These are phyloP conservation scores for Parnassius glacialis DNA, from an alignment of 2,888 invertebrate species.

Conservation along the genomic window DNA sequence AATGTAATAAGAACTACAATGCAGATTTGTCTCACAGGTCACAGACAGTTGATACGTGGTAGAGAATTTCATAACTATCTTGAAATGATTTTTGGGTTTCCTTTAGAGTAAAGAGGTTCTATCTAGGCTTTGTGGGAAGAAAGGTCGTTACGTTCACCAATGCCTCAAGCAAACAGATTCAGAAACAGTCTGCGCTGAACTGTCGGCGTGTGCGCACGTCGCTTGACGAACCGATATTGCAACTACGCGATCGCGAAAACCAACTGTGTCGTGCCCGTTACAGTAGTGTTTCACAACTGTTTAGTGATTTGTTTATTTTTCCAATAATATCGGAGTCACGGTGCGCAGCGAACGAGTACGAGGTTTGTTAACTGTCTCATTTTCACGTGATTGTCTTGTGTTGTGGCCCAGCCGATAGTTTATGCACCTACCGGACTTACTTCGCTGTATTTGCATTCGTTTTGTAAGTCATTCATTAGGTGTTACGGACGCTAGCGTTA, in stretches of 20 bases:
- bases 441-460: slow-evolving; percentile 58
- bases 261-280: slow-evolving; percentile 66
- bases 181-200: slow-evolving; percentile 72
- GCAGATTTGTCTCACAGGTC: no score
- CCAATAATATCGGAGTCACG: slow-evolving; percentile 45
- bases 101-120: slow-evolving; percentile 63
- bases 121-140: slow-evolving; percentile 70
- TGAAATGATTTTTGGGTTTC: slow-evolving; percentile 41
- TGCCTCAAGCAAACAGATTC: slow-evolving; percentile 61
- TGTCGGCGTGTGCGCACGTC: slow-evolving; percentile 66
- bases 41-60: no score
- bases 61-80: background rate
- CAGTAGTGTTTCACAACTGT: slow-evolving; percentile 59
- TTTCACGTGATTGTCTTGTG: slow-evolving; percentile 40
- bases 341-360: slow-evolving; percentile 52
- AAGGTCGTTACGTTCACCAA: slow-evolving; percentile 76
- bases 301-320: slow-evolving; percentile 59
- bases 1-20: no score
- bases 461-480: slow-evolving; percentile 65
- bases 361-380: slow-evolving; percentile 57
- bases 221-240: slow-evolving; percentile 37
- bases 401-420: slow-evolving; percentile 49
- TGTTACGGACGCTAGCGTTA: slow-evolving; percentile 63
- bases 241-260: slow-evolving; percentile 57
- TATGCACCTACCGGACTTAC: slow-evolving; percentile 47